Evolutionary conservation across 1,140 invertebrate species (phyloP), one percentile per base, ranked within the genome.

Genomic region (Trissolcus basalis): DNA sequence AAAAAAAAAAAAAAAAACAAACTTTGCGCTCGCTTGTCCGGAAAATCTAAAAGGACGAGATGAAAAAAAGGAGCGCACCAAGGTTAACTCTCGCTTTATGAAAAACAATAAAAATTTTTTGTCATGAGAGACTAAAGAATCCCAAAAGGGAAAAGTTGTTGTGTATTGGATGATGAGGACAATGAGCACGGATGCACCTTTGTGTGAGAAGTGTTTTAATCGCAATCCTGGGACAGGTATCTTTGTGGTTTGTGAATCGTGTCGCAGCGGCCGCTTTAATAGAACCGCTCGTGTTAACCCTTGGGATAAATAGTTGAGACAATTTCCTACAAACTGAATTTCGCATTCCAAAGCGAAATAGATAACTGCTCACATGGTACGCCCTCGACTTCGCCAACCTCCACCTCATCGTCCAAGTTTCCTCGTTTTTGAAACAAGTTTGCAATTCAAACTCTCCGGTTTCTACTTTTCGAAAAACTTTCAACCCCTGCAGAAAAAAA

Each of bases 241-340:
- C 60, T 65, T 76, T 70, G 72, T 35, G 72, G 65, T 51, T 51
- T 44, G 54, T 69, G 60, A 58, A 69, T 76, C 60, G 72, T 76
- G 72, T 76, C 58, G 65, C 55, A 43, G 72, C 36, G 72, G 65
- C 60, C 35, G 59, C 63, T 76, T 64, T 76, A 76, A 76, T 76
- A 70, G 72, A 69, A 69, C 65, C 59, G 65, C 72, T 76, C 58
- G 60, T 76, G 65, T 76, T 76, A 76, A 76, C 72, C 72, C 72
- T 65, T 69, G 72, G 72, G 72, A 76, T 76, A 69, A 76, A 76
- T 69, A 75, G 72, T 69, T 50, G 59, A 75, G 59, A 69, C 64
- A 75, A 75, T 76, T 69, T 76, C 72, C 53, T 64, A 60, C 53
- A 64, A 76, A 76, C 64, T 76, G 60, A 69, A 76, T 69, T 75